Evolutionary conservation across 2,888 invertebrate species (phyloP), one percentile per base, ranked within the genome.

Genomic region (Poecilobothrus nobilitatus): DNA sequence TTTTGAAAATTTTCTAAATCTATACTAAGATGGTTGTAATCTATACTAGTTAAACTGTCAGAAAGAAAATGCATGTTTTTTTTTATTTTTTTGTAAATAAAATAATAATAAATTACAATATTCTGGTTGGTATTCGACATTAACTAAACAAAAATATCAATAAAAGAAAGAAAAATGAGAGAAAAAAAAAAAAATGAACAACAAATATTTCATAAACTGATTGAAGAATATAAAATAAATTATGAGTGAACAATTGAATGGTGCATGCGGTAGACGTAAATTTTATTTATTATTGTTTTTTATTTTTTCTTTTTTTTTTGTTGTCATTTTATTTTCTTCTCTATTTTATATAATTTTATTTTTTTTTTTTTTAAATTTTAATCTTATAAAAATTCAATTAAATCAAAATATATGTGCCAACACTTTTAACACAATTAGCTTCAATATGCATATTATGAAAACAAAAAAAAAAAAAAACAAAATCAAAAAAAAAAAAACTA

Each of bases 211-310:
- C 2, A 27, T 63, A 12, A 21, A 63, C 12, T 63, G 22, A 27
- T 63, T 63, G 22, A 63, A 22, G 63, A 63, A 10, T 27, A 22
- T 22, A 15, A 63, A 63, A 63, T 63, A 63, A 63, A 63, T 22
- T 34, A 65, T 20, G 33, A 37, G 18, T 10, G 22, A 63, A 63
- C 22, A 65, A 65, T 34, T 65, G 37, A 65, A 65, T 65, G n/a
- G 20, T 65, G 37, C 37, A 65, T 65, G 65, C 65, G 65, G 65
- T 33, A 33, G 37, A n/a, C 33, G 5, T 37, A 37, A 27, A 65
- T 34, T 63, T 63, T 22, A 63, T 63, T 63, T 10, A 10, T 22
- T 63, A 63, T 63, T 63, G n/a, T 62, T 62, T 61, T 61, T 2
- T 18, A 20, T 62, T 62, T 62, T 62, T n/a, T 62, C 12, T 62